Base-by-base conservation (phyloP, 2,113 vertebrate genomes). In the Poicephalus gulielmi region DNA sequence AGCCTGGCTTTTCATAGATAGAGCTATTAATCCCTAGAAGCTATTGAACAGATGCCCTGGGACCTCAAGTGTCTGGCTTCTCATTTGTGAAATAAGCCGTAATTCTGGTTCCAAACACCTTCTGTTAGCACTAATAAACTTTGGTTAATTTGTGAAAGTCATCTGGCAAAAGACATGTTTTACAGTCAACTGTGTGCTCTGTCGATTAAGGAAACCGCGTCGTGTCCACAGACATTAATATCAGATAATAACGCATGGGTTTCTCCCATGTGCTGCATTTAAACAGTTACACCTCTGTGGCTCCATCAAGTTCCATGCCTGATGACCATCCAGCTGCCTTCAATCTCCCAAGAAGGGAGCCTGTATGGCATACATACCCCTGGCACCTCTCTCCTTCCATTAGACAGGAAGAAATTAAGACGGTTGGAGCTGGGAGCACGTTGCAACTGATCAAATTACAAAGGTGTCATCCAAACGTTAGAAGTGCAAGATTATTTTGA, bases 221-320 rank as follows among this genome's bases (percentile, higher is more conserved):
- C 10, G 44, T 46, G 46, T 57, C 41, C 39, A 12, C 9, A 63
- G 57, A 25, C 2, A 9, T 44, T 77, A 35, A 35, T 84, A 35
- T 52, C 11, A 19, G 15, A 57, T 31, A 10, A 2, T 23, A 55
- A 30, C 1, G 7, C 6, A 13, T 28, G 44, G 19, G 14, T 88
- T 77, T 60, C 66, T 66, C 22, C 44, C 31, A 15, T 1, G 9
- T 31, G 25, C 0, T 0, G 22, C 7, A 3, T 50, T 69, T 37
- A 33, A 43, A 55, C 3, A 7, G 44, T 30, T 69, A 30, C 0
- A 0, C 25, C n/a, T 60, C 44, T 41, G 35, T 23, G 41, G 85
- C 43, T 83, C 71, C 24, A n/a, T 3, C 50, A 39, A 35, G 37
- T 15, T 71, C 17, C 0, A 0, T 57, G 71, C 46, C 50, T 7